A percentile compares a stretch with the other conserved stretches of the same genome.
phyloP scores from a whole-genome alignment of 2,797 vertebrate species.

The Acipenser oxyrinchus region DNA sequence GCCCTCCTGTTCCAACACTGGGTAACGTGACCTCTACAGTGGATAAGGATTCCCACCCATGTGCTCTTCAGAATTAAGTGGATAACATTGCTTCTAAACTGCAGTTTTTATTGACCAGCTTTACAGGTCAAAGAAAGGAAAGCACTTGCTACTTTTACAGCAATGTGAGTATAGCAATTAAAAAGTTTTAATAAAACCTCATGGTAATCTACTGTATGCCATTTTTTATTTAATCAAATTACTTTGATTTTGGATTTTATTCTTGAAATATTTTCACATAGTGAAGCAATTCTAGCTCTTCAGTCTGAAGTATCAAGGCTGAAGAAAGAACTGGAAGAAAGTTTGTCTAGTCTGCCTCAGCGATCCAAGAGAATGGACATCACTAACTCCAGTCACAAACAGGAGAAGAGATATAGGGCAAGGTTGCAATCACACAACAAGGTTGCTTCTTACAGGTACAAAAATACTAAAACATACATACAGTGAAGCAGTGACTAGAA shows the following conservation, averaged over 20 bases:
- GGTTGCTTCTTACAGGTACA: conserved; percentile 36
- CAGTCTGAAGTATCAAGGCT: conserved; percentile 57
- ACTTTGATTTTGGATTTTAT: not conserved
- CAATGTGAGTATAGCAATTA: too few species aligned
- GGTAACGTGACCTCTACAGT: not conserved
- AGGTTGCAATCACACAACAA: not conserved
- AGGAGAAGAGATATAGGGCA: conserved; percentile 25
- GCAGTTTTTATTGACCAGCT: not conserved
- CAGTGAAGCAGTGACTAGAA: too few species aligned
- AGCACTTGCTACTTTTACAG: too few species aligned
- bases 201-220: too few species aligned
- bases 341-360: conserved; percentile 53
- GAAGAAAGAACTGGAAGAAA: conserved; percentile 34
- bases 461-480: too few species aligned
- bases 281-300: conserved; percentile 47
- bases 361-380: conserved; percentile 48
- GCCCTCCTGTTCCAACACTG: not conserved
- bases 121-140: too few species aligned
- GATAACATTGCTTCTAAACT: not conserved
- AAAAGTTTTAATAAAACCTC: too few species aligned
- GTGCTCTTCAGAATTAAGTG: conserved; percentile 11
- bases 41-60: conserved; percentile 3
- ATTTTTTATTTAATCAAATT: too few species aligned
- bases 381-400: conserved; percentile 37
- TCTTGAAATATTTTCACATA: not conserved